Evolutionary conservation across 30 jellyfish, hydroid and myxozoan genomes (phyloP), one percentile per base, ranked within the genome.

Genomic region (Aurelia aurita complex sp. Pacific): DNA sequence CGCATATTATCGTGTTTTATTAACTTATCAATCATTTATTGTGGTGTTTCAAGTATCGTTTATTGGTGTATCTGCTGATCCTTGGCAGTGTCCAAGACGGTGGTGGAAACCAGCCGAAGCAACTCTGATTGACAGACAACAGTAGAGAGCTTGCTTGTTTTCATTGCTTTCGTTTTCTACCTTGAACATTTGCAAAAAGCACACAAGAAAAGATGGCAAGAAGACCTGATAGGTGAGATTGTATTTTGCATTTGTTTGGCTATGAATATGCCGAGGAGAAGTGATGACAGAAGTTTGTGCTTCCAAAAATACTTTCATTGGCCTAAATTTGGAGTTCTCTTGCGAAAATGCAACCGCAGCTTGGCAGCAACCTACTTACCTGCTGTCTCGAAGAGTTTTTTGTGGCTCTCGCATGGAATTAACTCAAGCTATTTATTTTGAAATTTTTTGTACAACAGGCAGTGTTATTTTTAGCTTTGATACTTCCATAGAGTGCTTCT

Each of bases 51-150:
- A 7, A 46, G 57, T 46, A 46, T 46, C 57, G 57, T 46, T 46
- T 9, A 46, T 46, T 46, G 57, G 57, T 46, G 57, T 46, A 46
- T 46, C 57, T 46, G 57, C 73, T 67, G 72, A 65, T 79, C 81
- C 81, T 79, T 79, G 61, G 89, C 89, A 65, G 81, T 11, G 89
- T 64, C 89, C 61, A 79, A 79, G 81, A 62, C 60, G 15, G 81
- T 43, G 71, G 89, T 46, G 57, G 14, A 63, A 17, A 79, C 55
- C 63, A 17, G 87, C 55, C 63, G 66, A 77, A 60, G 85, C 46
- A 60, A 12, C 15, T n/a, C 33, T 75, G 87, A 77, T 71, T 18
- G 64, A 76, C 35, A 77, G 57, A 46, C 57, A 46, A 46, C 57
- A 46, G 52, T 9, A 40, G 6, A 40, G 57, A 46, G 57, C 57